Percentiles rank a stretch among this genome's conserved stretches.
phyloP scores from a whole-genome alignment of 2,113 vertebrate genomes.

The Pycnonotus jocosus region DNA sequence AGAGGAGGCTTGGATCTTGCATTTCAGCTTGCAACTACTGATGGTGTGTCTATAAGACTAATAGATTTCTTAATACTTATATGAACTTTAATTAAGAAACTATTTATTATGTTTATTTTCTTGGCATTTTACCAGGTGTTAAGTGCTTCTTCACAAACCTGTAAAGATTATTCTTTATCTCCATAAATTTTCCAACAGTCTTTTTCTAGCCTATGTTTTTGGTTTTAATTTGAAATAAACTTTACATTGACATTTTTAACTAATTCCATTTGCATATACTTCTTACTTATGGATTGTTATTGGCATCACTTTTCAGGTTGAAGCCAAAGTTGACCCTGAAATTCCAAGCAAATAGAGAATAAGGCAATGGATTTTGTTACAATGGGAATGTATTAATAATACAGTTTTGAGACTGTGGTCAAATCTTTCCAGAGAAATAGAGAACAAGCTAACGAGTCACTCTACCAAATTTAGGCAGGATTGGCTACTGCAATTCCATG shows the following conservation, averaged over 20 bases:
- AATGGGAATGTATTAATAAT: background rate
- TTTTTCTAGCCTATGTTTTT: background rate
- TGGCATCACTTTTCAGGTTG: background rate
- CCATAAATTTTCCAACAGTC: background rate
- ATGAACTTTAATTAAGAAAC: background rate
- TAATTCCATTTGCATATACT: background rate
- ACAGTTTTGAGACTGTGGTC: background rate
- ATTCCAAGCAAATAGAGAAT: background rate
- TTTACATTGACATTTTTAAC: background rate
- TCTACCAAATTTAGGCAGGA: background rate
- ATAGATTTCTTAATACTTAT: background rate
- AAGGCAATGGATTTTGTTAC: background rate
- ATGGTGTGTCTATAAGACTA: slow-evolving; percentile 67
- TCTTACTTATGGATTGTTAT: background rate
- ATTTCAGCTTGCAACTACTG: slow-evolving; percentile 73
- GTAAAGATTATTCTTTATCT: background rate
- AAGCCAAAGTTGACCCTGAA: background rate
- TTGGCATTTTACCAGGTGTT: background rate
- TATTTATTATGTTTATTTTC: background rate
- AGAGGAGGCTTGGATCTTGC: slow-evolving; percentile 80
- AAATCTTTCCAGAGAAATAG: background rate
- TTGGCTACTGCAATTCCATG: background rate
- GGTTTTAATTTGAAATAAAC: background rate
- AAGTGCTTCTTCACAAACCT: background rate
- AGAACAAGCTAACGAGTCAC: background rate